Evolutionary conservation across 2,113 vertebrate species (phyloP).

Genomic region (Fulica atra): DNA sequence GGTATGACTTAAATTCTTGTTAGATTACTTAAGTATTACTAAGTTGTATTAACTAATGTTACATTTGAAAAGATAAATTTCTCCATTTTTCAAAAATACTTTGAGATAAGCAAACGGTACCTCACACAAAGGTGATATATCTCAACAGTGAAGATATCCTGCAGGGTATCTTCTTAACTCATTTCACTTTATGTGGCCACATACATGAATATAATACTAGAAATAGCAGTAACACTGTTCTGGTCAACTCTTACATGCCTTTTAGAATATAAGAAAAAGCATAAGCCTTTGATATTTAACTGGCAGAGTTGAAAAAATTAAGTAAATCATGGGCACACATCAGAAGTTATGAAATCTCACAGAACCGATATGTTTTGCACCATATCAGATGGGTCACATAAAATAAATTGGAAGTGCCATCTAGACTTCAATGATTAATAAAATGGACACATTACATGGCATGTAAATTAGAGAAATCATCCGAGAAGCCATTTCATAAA

Average conservation of each 20-base stretch:
- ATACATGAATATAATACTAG: accelerated
- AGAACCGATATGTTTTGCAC: not conserved
- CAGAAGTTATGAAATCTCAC: not conserved
- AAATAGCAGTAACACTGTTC: not conserved
- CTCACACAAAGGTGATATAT: not conserved
- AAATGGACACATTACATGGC: not conserved
- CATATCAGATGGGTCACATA: not conserved
- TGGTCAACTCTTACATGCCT: not conserved
- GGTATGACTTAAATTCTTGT: not conserved
- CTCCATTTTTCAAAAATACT: not conserved
- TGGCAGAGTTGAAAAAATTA: not conserved
- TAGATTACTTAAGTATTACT: not conserved
- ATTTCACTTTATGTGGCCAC: not conserved
- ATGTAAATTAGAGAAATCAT: not conserved
- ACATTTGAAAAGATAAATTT: not conserved
- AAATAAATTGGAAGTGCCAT: not conserved
- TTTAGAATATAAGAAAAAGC: not conserved
- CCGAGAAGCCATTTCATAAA: not conserved
- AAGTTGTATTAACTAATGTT: not conserved
- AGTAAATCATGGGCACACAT: not conserved
- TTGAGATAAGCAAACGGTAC: not conserved
- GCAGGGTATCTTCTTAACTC: not conserved
- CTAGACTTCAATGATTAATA: not conserved
- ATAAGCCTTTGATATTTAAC: not conserved
- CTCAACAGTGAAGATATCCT: not conserved